A percentile compares a stretch with the other conserved stretches of the same genome.
Conservation (phyloP, 92 coral and sea anemone species). For the Palythoa caribaeorum region DNA sequence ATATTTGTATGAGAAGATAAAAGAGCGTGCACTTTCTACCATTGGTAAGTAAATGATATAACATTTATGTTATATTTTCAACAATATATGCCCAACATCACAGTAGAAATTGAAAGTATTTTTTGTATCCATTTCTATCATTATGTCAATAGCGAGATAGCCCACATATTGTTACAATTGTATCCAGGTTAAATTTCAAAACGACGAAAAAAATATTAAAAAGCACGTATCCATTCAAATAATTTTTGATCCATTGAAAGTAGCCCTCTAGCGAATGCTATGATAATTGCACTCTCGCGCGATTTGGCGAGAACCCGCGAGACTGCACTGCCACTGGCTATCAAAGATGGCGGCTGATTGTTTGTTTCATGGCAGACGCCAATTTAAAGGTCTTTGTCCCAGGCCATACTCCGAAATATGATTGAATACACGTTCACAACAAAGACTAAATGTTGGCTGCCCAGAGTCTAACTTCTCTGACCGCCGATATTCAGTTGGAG, state of each 20-base stretch:
- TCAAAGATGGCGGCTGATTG: not conserved
- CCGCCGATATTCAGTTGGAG: not conserved
- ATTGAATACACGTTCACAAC: not conserved
- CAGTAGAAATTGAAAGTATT: not conserved
- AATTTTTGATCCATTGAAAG: not conserved
- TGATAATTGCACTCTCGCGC: not conserved
- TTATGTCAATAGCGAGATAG: not conserved
- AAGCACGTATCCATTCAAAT: too few relatives aligned
- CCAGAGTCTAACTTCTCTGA: not conserved
- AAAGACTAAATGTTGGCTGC: not conserved
- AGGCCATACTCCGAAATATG: not conserved
- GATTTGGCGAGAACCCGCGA: not conserved
- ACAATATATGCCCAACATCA: not conserved
- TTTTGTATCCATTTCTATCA: not conserved
- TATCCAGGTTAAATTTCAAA: not conserved
- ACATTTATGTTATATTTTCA: not conserved
- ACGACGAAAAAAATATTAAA: constrained; percentile 5
- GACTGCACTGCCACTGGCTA: not conserved
- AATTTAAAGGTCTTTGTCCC: not conserved
- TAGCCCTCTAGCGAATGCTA: constrained; percentile 8
- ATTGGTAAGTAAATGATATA: not conserved
- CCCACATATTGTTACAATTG: not conserved
- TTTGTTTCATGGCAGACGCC: not conserved
- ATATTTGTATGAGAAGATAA: not conserved
- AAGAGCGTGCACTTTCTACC: not conserved